Evolutionary conservation across 1,140 invertebrate genomes (phyloP).

Genomic region (Drosophila ananassae): DNA sequence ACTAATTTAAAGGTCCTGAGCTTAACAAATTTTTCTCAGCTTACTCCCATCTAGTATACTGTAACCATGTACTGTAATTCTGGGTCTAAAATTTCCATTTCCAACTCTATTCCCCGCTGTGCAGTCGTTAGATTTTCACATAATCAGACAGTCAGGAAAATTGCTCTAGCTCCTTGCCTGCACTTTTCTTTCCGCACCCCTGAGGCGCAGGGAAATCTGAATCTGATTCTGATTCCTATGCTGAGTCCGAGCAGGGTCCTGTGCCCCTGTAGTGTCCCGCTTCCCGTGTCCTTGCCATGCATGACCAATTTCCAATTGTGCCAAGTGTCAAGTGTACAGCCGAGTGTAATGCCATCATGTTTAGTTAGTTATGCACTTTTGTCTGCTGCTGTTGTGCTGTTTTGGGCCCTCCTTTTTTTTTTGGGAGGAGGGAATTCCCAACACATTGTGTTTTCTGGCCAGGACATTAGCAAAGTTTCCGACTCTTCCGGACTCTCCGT

Average conservation of each 20-base stretch:
- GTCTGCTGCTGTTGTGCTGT: constrained; percentile 31
- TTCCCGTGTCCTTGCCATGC: constrained; percentile 39
- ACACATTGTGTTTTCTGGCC: constrained; percentile 37
- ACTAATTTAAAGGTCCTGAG: no score
- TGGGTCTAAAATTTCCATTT: not conserved
- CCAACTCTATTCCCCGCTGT: not conserved
- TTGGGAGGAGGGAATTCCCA: constrained; percentile 9
- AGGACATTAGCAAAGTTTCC: constrained; percentile 49
- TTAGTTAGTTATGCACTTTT: constrained; percentile 63
- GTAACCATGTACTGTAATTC: no score
- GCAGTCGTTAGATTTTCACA: constrained; percentile 15
- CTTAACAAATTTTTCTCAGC: no score
- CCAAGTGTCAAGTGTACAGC: constrained; percentile 59
- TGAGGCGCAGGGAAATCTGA: constrained; percentile 4
- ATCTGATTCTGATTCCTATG: constrained; percentile 8
- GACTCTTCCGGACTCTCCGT: constrained; percentile 6
- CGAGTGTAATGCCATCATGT: constrained; percentile 57
- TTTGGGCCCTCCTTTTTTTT: constrained; percentile 15
- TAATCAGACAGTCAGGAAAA: constrained; percentile 46
- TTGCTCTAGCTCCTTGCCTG: constrained; percentile 25
- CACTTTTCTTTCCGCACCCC: constrained; percentile 18
- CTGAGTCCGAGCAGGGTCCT: not conserved
- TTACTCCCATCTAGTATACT: no score
- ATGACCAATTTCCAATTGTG: constrained; percentile 70
- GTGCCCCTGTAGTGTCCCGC: constrained; percentile 8